Evolutionary conservation across 1,140 invertebrate genomes (phyloP), one percentile per base, ranked within the genome.

Genomic region (Bradynema listronoti): DNA sequence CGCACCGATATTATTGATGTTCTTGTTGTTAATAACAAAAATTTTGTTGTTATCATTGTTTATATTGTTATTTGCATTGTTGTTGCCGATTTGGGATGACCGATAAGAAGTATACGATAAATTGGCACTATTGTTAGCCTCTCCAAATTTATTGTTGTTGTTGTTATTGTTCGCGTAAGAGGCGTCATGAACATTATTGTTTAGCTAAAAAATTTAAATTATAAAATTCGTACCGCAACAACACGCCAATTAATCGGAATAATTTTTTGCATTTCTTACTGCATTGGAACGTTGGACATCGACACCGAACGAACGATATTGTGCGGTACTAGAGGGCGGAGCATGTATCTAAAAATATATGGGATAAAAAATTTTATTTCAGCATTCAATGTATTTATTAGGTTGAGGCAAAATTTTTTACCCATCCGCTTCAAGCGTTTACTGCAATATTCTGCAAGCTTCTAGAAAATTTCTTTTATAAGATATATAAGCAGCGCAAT

Each of bases 271-370:
- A 51, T n/a, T 25, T 61, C 39, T 41, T 68, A 69, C 67, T 64
- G 70, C n/a, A 68, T 51, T 22, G 65, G 45, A 22, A 69, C 58
- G 52, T 69, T 45, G 34, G 52, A 33, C 9, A 34, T 36, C 19
- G 45, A 49, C 11, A 68, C 69, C 30, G 67, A 68, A 45, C 68
- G 69, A 16, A 43, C 42, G 19, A 72, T 47, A 53, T 72, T 46
- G 57, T 33, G 42, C 6, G 67, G 47, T 27, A 65, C 58, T 22
- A 69, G 36, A 3, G 67, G 24, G 33, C 58, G 69, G 14, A 73
- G 54, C 63, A 72, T 49, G 53, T 68, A 69, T n/a, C 67, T 75
- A 16, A 63, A 57, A 58, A 33, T 30, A 16, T 30, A 36, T 22
- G 14, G 9, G 22, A 63, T n/a, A n/a, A n/a, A n/a, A n/a, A n/a